Conservation (phyloP, 92 coral and sea anemone species). For the Porites cylindrica region DNA sequence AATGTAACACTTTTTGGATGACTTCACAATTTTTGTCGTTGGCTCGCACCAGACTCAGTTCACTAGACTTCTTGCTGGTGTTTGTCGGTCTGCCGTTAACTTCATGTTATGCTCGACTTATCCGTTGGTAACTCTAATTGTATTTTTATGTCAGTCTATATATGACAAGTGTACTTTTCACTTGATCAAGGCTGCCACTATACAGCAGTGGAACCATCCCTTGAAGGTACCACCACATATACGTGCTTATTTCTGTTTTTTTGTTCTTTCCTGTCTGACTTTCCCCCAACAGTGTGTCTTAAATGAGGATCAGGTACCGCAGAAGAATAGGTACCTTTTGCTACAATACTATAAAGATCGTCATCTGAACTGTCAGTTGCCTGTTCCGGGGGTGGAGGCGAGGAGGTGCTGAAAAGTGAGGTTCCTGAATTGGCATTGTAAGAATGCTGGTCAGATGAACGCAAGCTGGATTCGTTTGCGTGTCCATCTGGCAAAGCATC, state of each 20-base stretch:
- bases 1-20: background rate
- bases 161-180: too few species aligned
- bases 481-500: conserved; percentile 67
- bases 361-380: conserved; percentile 91
- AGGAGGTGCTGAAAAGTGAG: conserved; percentile 40
- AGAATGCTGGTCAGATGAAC: conserved; percentile 44
- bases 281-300: conserved; percentile 27
- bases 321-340: conserved; percentile 87
- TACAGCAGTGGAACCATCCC: conserved; percentile 45
- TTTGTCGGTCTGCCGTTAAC: background rate
- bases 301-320: conserved; percentile 75
- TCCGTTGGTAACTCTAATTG: background rate
- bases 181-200: conserved; percentile 3
- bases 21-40: background rate
- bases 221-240: conserved; percentile 37
- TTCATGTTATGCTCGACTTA: background rate
- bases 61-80: background rate
- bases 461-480: conserved; percentile 35
- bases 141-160: too few species aligned
- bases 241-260: conserved; percentile 38
- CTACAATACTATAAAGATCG: conserved; percentile 95
- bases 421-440: conserved; percentile 27
- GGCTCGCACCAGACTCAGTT: conserved; percentile 34
- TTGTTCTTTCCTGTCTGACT: conserved; percentile 20
- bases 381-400: conserved; percentile 87